Conservation (phyloP, 1,140 invertebrate species). For the Anagrus nilaparvatae region DNA sequence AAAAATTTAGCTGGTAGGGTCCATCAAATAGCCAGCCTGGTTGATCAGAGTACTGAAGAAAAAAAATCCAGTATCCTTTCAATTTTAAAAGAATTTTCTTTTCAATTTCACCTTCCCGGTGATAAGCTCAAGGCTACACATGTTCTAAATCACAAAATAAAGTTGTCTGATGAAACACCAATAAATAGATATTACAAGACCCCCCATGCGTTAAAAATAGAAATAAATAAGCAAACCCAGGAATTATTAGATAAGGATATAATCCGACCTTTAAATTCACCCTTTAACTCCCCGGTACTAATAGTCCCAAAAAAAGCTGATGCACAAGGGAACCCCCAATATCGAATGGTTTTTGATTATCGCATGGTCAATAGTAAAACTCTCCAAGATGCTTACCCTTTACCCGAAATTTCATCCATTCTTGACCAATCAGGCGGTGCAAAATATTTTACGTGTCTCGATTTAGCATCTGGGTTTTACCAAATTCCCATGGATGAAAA, state of each 20-base stretch:
- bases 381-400: slow-evolving; percentile 26
- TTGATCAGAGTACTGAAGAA: too few relatives aligned
- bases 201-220: slow-evolving; percentile 14
- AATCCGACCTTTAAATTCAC: slow-evolving; percentile 9
- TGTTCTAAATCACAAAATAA: too few relatives aligned
- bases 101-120: too few relatives aligned
- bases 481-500: slow-evolving; percentile 1
- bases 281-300: too few relatives aligned
- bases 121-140: too few relatives aligned
- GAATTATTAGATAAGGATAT: slow-evolving; percentile 12
- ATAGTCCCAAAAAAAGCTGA: slow-evolving; percentile 17
- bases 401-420: neutral
- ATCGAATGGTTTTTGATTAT: slow-evolving; percentile 25
- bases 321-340: slow-evolving; percentile 11
- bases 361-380: slow-evolving; percentile 23
- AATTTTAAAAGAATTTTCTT: too few relatives aligned
- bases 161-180: too few relatives aligned
- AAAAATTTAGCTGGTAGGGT: too few relatives aligned
- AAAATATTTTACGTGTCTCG: neutral
- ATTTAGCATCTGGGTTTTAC: slow-evolving; percentile 1
- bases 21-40: too few relatives aligned
- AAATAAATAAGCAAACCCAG: slow-evolving; percentile 5
- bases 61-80: too few relatives aligned
- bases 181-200: too few relatives aligned
- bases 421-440: neutral